Evolutionary conservation across 2,797 vertebrate species (phyloP), one percentile per base, ranked within the genome.

Genomic region (Gouania willdenowi): DNA sequence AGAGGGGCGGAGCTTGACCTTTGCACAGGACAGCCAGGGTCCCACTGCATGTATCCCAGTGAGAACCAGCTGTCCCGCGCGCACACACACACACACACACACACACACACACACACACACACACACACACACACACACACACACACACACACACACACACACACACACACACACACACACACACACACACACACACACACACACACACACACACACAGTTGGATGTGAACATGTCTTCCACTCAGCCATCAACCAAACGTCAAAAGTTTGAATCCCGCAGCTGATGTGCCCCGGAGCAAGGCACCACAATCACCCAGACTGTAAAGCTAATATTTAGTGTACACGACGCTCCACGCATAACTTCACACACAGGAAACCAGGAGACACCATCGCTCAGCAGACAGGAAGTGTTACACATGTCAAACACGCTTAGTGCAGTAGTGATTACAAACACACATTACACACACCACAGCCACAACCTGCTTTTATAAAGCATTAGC

Each of bases 1-100:
- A 24, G 50, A 71, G 50, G 45, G 70, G 57, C 53, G 60, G 62
- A 10, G 61, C 28, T 56, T 80, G 74, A 87, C 81, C 82, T 87
- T 84, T 84, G 41, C 54, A 30, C 6, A 10, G 23, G 37, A 17
- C 49, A 18, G 5, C 20, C 16, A n/a, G 25, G 13, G 14, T 51
- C 2, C 30, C 5, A 9, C 3, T 18, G 19, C 33, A 11, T 33
- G 33, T 11, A 43, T 37, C 41, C 24, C 23, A 7, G 45, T 22
- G 20, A 52, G 52, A 65, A 71, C 64, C 76, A 86, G 80, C 79
- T 82, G 79, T 65, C 58, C 47, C 39, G 12, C 31, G 48, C 24
- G 17, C 46, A 3, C 26, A n/a, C 17, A 13, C 31, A 34, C 39
- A 29, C 26, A 19, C 11, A 13, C 14, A 31, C 20, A 29, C 41